Evolutionary conservation across 2,797 vertebrate genomes (phyloP).

Genomic region (Neosilurus mollespiculum): DNA sequence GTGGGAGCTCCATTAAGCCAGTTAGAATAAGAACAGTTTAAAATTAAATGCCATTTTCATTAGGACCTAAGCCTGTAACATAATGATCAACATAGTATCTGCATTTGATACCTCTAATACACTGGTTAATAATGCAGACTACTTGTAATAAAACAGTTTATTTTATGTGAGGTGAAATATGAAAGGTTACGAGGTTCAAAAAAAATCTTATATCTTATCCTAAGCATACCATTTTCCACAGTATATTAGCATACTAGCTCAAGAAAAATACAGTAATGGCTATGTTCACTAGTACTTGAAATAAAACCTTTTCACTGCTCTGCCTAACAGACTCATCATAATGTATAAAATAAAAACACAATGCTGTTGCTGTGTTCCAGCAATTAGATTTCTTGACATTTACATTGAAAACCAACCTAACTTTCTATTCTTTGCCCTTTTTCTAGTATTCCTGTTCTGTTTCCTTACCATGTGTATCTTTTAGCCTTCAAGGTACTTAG

Average conservation of each 20-base stretch:
- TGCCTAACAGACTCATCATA: not conserved
- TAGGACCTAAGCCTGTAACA: constrained; percentile 29
- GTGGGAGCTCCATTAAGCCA: constrained; percentile 37
- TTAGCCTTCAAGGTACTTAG: not conserved
- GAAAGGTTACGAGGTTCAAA: not conserved
- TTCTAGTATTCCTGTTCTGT: not conserved
- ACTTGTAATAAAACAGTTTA: not conserved
- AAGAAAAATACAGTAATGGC: not conserved
- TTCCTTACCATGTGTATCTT: not conserved
- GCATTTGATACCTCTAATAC: not conserved
- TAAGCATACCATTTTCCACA: not conserved
- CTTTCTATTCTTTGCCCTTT: not conserved
- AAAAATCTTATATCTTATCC: not conserved
- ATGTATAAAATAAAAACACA: not conserved
- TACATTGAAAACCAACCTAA: not conserved
- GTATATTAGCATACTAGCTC: not conserved
- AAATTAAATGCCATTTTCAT: constrained; percentile 35
- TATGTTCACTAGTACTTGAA: not conserved
- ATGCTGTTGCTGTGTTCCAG: not conserved
- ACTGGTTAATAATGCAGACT: constrained; percentile 2
- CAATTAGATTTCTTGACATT: constrained; percentile 9
- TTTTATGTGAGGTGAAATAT: constrained; percentile 1
- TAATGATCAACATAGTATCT: not conserved
- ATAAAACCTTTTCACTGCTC: not conserved
- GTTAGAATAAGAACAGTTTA: constrained; percentile 29